Conservation (phyloP, 1,140 invertebrate species). For the Wasmannia auropunctata region DNA sequence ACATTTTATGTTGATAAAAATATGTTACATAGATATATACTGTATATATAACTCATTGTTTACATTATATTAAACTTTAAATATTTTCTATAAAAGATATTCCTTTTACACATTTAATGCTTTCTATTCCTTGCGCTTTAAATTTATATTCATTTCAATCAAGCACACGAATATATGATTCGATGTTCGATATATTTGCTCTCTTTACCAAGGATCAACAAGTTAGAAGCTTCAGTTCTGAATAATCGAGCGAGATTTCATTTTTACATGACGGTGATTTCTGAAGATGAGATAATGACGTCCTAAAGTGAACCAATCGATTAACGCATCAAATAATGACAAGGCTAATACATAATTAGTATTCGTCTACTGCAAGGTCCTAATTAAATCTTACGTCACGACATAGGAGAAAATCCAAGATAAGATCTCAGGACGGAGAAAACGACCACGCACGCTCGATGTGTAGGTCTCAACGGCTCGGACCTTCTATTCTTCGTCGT, state of each 20-base stretch:
- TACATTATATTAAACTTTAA: background rate
- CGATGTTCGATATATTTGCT: background rate
- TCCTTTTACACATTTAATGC: background rate
- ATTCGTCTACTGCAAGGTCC: conserved; percentile 8
- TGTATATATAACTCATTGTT: background rate
- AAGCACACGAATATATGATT: background rate
- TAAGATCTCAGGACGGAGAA: conserved; percentile 47
- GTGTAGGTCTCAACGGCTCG: conserved; percentile 61
- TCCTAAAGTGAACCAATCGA: background rate
- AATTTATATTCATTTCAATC: background rate
- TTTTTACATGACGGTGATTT: background rate
- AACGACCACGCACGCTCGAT: background rate
- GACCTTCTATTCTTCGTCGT: conserved; percentile 67
- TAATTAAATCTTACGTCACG: conserved; percentile 62
- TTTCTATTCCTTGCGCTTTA: background rate
- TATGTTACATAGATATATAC: background rate
- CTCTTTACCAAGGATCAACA: background rate
- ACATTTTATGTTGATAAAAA: background rate
- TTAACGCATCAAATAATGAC: conserved; percentile 17
- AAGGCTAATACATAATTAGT: conserved; percentile 13
- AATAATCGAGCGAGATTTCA: background rate
- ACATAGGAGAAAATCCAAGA: conserved; percentile 35
- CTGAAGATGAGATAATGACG: background rate
- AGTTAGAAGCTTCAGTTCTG: background rate
- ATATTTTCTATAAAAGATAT: background rate